Evolutionary conservation across 2,113 vertebrate species (phyloP).

Genomic region (Callospermophilus lateralis): DNA sequence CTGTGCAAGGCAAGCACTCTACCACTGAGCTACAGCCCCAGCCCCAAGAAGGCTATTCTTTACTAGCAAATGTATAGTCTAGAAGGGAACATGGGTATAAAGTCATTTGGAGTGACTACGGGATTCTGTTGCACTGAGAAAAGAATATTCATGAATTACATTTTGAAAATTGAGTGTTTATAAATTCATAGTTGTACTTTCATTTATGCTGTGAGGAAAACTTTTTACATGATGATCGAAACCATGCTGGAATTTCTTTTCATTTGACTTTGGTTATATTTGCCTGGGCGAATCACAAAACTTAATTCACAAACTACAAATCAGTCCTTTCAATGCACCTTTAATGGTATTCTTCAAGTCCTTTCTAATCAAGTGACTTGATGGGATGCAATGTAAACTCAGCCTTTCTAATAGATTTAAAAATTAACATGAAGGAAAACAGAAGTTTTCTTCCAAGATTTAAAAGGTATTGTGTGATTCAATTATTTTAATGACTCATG

Average conservation of each 20-base stretch:
- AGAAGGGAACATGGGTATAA: constrained; percentile 27
- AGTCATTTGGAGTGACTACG: constrained; percentile 24
- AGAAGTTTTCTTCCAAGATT: constrained; percentile 57
- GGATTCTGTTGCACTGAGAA: neutral
- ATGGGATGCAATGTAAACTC: constrained; percentile 51
- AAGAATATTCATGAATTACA: neutral
- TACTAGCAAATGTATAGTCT: neutral
- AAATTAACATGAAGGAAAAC: constrained; percentile 69
- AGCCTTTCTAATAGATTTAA: constrained; percentile 65
- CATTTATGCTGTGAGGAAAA: constrained; percentile 57
- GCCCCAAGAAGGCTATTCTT: constrained; percentile 39
- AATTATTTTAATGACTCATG: constrained; percentile 69
- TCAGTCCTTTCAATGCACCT: constrained; percentile 24
- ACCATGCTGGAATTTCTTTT: constrained; percentile 66
- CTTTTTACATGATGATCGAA: constrained; percentile 46
- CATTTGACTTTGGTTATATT: constrained; percentile 83
- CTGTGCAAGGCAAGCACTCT: too few relatives aligned
- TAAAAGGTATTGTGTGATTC: constrained; percentile 53
- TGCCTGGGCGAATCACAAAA: constrained; percentile 67
- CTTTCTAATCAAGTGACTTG: constrained; percentile 51
- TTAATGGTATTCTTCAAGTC: constrained; percentile 40
- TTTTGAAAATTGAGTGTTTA: constrained; percentile 60
- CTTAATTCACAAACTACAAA: constrained; percentile 66
- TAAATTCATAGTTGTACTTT: constrained; percentile 62
- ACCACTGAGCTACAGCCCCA: too few relatives aligned